phyloP scores from a whole-genome alignment of 2,797 vertebrate genomes.

The Microchirus variegatus region DNA sequence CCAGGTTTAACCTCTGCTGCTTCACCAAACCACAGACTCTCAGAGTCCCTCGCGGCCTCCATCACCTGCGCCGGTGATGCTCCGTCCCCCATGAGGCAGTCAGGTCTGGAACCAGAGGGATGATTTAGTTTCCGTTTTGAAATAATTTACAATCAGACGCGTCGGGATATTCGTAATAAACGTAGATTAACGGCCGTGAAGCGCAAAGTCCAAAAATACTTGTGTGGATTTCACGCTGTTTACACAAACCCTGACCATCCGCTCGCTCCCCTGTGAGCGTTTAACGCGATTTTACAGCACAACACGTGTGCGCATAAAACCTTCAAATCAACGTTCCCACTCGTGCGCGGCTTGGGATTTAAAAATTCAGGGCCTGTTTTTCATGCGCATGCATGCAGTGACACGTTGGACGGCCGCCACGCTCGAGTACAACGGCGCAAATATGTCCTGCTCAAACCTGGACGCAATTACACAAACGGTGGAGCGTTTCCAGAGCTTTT shows the following conservation, averaged over 20 bases:
- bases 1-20: slow-evolving; percentile 46
- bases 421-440: background rate
- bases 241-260: background rate
- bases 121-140: slow-evolving; percentile 33
- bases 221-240: background rate
- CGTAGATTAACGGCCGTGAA: slow-evolving; percentile 8
- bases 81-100: slow-evolving; percentile 3
- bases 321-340: slow-evolving; percentile 12
- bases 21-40: slow-evolving; percentile 6
- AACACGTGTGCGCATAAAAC: slow-evolving; percentile 11
- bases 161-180: slow-evolving; percentile 24
- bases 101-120: background rate
- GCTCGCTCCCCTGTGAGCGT: background rate
- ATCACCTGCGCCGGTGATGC: slow-evolving; percentile 37
- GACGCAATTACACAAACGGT: background rate
- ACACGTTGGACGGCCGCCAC: background rate
- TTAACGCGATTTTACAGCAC: background rate
- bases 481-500: slow-evolving; percentile 27
- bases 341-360: background rate
- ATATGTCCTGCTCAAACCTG: slow-evolving; percentile 11
- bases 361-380: background rate
- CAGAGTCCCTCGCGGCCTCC: slow-evolving; percentile 27
- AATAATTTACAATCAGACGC: slow-evolving; percentile 30
- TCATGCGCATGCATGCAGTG: slow-evolving; percentile 3
- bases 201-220: background rate